Base-by-base conservation (phyloP, 2,888 invertebrate genomes). In the Heliconius charithonia region DNA sequence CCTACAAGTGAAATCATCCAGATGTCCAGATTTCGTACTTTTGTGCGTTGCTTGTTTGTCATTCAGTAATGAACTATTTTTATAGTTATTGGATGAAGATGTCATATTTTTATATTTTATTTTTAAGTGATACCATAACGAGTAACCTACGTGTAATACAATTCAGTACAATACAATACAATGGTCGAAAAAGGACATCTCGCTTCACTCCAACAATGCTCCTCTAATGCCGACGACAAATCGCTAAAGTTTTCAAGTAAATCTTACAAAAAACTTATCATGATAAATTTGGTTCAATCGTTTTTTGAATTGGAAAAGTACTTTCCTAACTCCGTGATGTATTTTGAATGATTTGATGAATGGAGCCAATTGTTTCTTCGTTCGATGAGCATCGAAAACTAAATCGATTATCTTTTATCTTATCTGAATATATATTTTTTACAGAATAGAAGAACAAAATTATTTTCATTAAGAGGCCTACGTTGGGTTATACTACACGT, bases 251-350 rank as follows among this genome's bases (percentile, higher is more conserved):
- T 74, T 37, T 4, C 62, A 37, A 25, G 41, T 19, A 74, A 74
- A 74, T 63, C 62, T 25, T 25, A 41, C 37, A 62, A 74, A 73
- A 71, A 74, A 74, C 74, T 74, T 65, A 3, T 22, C 2, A 45
- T 27, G 29, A 65, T 74, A 65, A 45, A 74, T 29, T 41, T 63
- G 13, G 59, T 74, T 27, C 27, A 45, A 74, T 74, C 19, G 63
- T 19, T 74, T 62, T 74, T 74, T 74, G 63, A 74, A 63, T 74
- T 37, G 41, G 71, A 71, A 71, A 56, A 63, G 37, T 41, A 12
- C 63, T 45, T 74, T 41, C 10, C 41, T n/a, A 74, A 41, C 22
- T 74, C 41, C 62, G 3, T 63, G 22, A 74, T 74, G 74, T 74
- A 27, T 74, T 74, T 74, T 73, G 22, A n/a, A 41, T 63, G 25